These are phyloP conservation scores for Oreotrochilus melanogaster DNA, from an alignment of 2,113 vertebrate species.

Conservation along the genomic window DNA sequence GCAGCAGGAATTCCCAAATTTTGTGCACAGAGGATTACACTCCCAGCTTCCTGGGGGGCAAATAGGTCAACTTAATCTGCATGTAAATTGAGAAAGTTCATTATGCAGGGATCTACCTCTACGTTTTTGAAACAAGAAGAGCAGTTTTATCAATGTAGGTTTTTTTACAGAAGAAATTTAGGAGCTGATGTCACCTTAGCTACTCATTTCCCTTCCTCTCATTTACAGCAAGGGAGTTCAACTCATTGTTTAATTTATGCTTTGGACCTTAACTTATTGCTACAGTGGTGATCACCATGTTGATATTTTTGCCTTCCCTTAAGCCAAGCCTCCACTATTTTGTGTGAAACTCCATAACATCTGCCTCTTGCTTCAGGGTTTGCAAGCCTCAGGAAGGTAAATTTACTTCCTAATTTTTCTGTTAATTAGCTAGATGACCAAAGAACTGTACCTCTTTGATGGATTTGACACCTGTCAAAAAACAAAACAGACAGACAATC, in stretches of 20 bases:
- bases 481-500: background rate
- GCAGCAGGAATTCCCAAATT: background rate
- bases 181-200: background rate
- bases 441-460: background rate
- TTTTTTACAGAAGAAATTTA: background rate
- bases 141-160: background rate
- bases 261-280: background rate
- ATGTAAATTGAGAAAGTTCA: background rate
- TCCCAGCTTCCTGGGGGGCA: background rate
- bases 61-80: constrained; percentile 31
- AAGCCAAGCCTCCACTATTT: background rate
- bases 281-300: background rate
- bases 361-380: background rate
- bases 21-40: background rate
- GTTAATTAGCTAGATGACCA: background rate
- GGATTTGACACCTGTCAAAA: background rate
- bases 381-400: background rate
- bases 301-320: background rate
- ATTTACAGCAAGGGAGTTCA: background rate
- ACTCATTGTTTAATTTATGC: background rate
- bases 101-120: background rate
- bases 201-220: background rate
- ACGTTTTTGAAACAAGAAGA: background rate
- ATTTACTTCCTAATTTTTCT: background rate
- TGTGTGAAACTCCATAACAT: background rate